These are phyloP conservation scores for Coregonus ussuriensis DNA, from an alignment of 2,797 vertebrate genomes.

Conservation along the genomic window DNA sequence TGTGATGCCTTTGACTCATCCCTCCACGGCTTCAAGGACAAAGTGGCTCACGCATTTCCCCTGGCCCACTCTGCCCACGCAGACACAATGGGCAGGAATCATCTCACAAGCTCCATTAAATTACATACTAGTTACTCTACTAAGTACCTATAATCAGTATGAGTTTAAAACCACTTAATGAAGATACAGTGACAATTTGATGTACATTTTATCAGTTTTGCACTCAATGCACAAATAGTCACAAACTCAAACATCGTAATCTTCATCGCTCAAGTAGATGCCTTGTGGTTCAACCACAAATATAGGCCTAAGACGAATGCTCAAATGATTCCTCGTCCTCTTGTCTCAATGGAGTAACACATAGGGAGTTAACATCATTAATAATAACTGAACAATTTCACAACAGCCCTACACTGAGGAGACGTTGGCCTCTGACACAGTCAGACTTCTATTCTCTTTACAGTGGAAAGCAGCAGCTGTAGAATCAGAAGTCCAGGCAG, in stretches of 20 bases:
- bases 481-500: too few species aligned
- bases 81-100: too few species aligned
- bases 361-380: constrained; percentile 58
- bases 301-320: background rate
- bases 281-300: background rate
- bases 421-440: constrained; percentile 55
- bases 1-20: constrained; percentile 43
- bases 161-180: too few species aligned
- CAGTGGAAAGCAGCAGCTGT: constrained; percentile 36
- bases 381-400: constrained; percentile 70
- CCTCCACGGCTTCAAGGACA: constrained; percentile 56
- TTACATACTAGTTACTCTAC: too few species aligned
- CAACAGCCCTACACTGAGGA: constrained; percentile 58
- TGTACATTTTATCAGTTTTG: too few species aligned
- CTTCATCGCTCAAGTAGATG: background rate
- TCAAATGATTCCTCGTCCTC: background rate
- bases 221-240: background rate
- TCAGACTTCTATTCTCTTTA: constrained; percentile 54
- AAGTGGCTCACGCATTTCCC: constrained; percentile 6
- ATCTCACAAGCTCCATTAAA: too few species aligned
- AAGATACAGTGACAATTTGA: too few species aligned
- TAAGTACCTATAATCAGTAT: too few species aligned
- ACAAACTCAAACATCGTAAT: background rate
- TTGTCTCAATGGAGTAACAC: constrained; percentile 30
- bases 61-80: too few species aligned